phyloP scores from a whole-genome alignment of 2,797 vertebrate species.

The Leptatherina wallacei region DNA sequence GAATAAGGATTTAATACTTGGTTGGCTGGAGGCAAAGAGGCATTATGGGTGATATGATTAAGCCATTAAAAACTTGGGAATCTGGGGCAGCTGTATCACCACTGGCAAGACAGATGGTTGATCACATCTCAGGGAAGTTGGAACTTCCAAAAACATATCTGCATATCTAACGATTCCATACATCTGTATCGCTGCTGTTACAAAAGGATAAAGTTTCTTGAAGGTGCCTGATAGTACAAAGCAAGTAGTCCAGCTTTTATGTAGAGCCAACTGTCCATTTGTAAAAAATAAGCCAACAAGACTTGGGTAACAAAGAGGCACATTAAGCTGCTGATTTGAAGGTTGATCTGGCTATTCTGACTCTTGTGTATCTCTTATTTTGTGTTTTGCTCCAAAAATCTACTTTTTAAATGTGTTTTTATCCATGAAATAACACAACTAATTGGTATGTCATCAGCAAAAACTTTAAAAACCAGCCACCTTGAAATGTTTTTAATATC shows the following conservation, averaged over 20 bases:
- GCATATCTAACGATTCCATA: slow-evolving; percentile 14
- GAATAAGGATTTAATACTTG: slow-evolving; percentile 60
- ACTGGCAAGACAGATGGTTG: slow-evolving; percentile 59
- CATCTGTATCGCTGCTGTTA: slow-evolving; percentile 7
- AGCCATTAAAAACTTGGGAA: slow-evolving; percentile 62
- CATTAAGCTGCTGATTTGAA: not conserved
- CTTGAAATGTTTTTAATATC: too few species aligned
- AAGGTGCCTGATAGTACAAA: slow-evolving; percentile 4
- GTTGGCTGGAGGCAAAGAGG: slow-evolving; percentile 55
- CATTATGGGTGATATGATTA: slow-evolving; percentile 65
- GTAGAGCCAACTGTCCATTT: slow-evolving; percentile 9
- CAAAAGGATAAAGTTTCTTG: not conserved
- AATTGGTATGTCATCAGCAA: not conserved
- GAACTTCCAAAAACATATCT: slow-evolving; percentile 33
- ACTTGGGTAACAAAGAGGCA: slow-evolving; percentile 15
- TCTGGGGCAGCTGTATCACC: slow-evolving; percentile 58
- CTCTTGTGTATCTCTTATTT: not conserved
- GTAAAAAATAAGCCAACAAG: slow-evolving; percentile 14
- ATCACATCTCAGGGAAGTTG: slow-evolving; percentile 49
- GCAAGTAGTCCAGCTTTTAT: not conserved
- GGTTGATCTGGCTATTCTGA: not conserved
- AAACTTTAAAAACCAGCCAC: not conserved
- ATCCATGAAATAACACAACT: not conserved
- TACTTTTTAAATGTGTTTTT: not conserved
- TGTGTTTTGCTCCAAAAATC: slow-evolving; percentile 13